Evolutionary conservation across 2,113 vertebrate genomes (phyloP).

Genomic region (Halichoerus grypus): DNA sequence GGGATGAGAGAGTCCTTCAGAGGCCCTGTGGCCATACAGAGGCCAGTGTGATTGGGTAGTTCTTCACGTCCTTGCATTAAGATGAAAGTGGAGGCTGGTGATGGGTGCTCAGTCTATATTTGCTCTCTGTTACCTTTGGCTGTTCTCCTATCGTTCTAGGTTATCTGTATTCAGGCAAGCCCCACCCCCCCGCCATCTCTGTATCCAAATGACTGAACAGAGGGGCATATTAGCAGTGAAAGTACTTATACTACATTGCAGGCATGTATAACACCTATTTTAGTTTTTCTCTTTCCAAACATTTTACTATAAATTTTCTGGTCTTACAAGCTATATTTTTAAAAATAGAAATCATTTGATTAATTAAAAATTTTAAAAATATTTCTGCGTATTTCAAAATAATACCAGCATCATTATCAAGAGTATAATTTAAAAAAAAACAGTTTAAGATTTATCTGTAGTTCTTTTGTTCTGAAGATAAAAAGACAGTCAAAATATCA

Average conservation of each 20-base stretch:
- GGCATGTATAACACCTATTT: neutral
- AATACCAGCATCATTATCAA: neutral
- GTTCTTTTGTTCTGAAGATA: slow-evolving; percentile 18
- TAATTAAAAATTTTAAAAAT: neutral
- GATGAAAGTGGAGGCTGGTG: neutral
- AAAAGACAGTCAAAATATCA: neutral
- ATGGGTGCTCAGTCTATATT: neutral
- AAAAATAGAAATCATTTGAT: neutral
- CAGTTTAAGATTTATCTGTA: neutral
- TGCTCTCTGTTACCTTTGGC: neutral
- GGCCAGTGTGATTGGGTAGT: neutral
- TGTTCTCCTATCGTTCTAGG: neutral
- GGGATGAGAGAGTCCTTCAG: neutral
- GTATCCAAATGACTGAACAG: neutral
- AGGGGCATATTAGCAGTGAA: neutral
- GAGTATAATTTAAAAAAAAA: neutral
- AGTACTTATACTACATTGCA: neutral
- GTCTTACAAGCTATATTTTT: neutral
- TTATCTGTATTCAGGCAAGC: neutral
- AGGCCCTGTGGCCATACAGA: neutral
- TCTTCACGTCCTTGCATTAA: neutral
- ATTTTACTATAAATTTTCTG: neutral
- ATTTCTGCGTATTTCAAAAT: neutral
- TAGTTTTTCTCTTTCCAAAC: neutral
- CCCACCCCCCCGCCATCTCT: neutral